phyloP scores from a whole-genome alignment of 1,140 invertebrate genomes.

The Listronotus oregonensis region DNA sequence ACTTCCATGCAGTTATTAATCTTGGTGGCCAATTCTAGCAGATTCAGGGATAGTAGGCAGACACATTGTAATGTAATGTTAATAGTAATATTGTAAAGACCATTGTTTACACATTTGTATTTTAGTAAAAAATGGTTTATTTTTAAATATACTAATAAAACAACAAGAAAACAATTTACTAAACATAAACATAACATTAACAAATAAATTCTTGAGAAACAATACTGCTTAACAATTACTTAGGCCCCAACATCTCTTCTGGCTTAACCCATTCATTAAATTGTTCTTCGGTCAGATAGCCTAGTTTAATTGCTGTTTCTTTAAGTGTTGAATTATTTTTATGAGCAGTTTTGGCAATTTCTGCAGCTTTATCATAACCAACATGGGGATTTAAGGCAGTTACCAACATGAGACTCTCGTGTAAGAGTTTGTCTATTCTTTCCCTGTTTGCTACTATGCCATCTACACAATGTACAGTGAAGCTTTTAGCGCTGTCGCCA shows the following conservation, averaged over 20 bases:
- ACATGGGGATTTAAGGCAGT: constrained; percentile 98
- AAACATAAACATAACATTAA: too few species aligned
- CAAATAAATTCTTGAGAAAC: too few species aligned
- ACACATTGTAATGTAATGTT: too few species aligned
- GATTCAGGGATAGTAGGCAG: too few species aligned
- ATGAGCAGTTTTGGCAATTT: constrained; percentile 96
- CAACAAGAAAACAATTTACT: too few species aligned
- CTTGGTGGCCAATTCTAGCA: too few species aligned
- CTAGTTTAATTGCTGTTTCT: constrained; percentile 87
- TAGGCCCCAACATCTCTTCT: constrained; percentile 95
- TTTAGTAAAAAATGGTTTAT: too few species aligned
- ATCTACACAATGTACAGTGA: constrained; percentile 91
- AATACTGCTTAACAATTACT: constrained; percentile 61
- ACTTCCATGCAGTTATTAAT: too few species aligned
- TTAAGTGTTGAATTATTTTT: constrained; percentile 91
- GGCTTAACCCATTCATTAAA: constrained; percentile 94
- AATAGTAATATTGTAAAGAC: too few species aligned
- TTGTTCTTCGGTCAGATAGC: constrained; percentile 83
- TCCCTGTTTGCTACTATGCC: constrained; percentile 88
- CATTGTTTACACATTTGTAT: too few species aligned
- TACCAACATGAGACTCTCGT: constrained; percentile 97
- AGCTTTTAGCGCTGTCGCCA: constrained; percentile 82
- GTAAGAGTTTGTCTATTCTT: constrained; percentile 81
- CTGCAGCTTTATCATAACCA: constrained; percentile 96
- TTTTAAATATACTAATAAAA: too few species aligned